phyloP scores from a whole-genome alignment of 2,113 vertebrate genomes.

The Rhodinocichla rosea region DNA sequence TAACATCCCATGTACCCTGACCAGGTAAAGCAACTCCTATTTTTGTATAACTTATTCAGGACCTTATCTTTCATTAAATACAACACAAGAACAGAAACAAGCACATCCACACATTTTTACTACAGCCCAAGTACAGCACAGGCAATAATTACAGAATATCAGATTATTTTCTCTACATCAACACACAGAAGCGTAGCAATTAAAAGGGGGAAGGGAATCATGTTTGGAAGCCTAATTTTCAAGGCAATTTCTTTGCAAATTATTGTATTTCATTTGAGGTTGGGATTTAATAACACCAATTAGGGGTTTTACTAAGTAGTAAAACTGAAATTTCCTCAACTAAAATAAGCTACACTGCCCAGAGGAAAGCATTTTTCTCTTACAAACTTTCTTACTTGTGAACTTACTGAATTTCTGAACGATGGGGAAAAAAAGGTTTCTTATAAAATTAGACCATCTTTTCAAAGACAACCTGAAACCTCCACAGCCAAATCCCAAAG shows the following conservation, averaged over 20 bases:
- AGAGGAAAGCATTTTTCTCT: background rate
- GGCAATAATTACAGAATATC: background rate
- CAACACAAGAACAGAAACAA: background rate
- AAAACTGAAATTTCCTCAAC: background rate
- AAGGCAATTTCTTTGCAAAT: constrained; percentile 5
- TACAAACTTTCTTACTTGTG: background rate
- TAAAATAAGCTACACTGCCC: constrained; percentile 14
- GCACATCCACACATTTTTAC: background rate
- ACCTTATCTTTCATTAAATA: background rate
- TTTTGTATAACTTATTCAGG: background rate
- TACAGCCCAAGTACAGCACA: background rate
- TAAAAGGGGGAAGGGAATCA: background rate
- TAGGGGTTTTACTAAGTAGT: constrained; percentile 21
- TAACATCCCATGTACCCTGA: rapidly evolving
- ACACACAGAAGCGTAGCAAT: background rate
- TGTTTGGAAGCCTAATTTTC: background rate
- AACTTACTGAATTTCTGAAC: background rate
- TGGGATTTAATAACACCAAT: constrained; percentile 15
- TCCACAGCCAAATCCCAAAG: background rate
- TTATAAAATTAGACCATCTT: background rate
- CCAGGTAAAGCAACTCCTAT: background rate
- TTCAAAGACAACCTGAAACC: background rate
- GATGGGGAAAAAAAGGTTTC: background rate
- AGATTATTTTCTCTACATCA: background rate
- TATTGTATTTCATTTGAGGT: background rate